A percentile compares a stretch with the other conserved stretches of the same genome.
Conservation (phyloP, 1,140 invertebrate genomes). For the Phymastichus coffea region DNA sequence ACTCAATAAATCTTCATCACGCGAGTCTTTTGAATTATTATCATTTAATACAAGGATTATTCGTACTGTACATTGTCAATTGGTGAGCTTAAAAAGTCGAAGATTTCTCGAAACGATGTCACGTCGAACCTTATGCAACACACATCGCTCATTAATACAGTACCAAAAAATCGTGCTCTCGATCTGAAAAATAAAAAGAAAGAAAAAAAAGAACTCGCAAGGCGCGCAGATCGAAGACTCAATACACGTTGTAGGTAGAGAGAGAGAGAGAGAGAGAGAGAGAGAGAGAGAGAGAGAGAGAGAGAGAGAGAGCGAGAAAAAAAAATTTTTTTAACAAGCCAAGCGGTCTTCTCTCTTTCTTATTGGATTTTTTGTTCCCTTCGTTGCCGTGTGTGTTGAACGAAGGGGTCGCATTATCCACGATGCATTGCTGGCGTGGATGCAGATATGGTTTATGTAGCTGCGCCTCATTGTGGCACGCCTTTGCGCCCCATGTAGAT, state of each 20-base stretch:
- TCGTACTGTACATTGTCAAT: too few species aligned
- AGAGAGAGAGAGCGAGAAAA: background rate
- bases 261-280: background rate
- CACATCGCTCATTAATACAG: constrained; percentile 15
- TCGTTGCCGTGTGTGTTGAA: too few species aligned
- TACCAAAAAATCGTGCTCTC: constrained; percentile 10
- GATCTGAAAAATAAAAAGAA: constrained; percentile 3
- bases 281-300: background rate
- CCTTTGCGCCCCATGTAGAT: constrained; percentile 42
- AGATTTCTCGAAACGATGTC: too few species aligned
- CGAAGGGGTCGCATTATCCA: constrained; percentile 18
- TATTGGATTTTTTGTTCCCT: too few species aligned
- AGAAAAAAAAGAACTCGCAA: background rate
- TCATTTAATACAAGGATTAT: too few species aligned
- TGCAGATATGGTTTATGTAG: constrained; percentile 40
- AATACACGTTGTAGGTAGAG: background rate
- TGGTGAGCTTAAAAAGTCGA: too few species aligned
- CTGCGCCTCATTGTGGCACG: constrained; percentile 41
- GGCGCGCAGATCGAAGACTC: constrained; percentile 22
- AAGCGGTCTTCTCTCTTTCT: constrained; percentile 9
- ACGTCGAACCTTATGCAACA: background rate
- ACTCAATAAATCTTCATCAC: too few species aligned
- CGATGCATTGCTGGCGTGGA: background rate
- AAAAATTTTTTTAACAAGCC: constrained; percentile 23
- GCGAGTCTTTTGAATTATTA: too few species aligned